Base-by-base conservation (phyloP, 2,888 invertebrate genomes). In the Lasioglossum oenotherae region DNA sequence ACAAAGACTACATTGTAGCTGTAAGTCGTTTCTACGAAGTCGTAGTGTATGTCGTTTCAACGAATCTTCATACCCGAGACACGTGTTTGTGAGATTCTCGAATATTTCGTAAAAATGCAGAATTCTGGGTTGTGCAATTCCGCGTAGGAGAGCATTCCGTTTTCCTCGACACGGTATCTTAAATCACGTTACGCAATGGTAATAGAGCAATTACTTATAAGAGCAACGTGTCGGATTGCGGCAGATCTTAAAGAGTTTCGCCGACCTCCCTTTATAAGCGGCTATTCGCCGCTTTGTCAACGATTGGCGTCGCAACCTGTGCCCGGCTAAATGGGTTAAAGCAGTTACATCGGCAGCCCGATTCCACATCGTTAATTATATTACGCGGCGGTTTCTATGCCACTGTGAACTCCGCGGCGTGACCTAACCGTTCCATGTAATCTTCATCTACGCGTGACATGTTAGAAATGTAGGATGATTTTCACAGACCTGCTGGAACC, bases 281-380 rank as follows among this genome's bases (percentile, higher is more conserved):
- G 27, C 23, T 60, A 31, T 74, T 71, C 27, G 60, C 46, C 31
- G 64, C n/a, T 38, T 57, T 64, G 79, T 67, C 78, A 53, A 75
- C 76, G 44, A 76, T 75, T 67, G 72, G 38, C 74, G 49, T 67
- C 35, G 73, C 79, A 79, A 85, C 75, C 79, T 44, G 10, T 60
- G 46, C 67, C 78, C 53, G 75, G 71, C 76, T 79, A 64, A 79
- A 75, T 46, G 53, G 49, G 78, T 78, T 72, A 44, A 75, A 57
- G 72, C 31, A 73, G 64, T 78, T 31, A 79, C 84, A 84, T 79
- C 57, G 67, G 38, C 57, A 46, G 75, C 53, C 79, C 57, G 84
- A 85, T 85, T 79, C 60, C 76, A 23, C 71, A 19, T 19, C 19
- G 75, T 76, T 75, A 85, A 85, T 76, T 49, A 57, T 72, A 74